phyloP scores from a whole-genome alignment of 2,113 vertebrate genomes.

The Dolichotis patagonum region DNA sequence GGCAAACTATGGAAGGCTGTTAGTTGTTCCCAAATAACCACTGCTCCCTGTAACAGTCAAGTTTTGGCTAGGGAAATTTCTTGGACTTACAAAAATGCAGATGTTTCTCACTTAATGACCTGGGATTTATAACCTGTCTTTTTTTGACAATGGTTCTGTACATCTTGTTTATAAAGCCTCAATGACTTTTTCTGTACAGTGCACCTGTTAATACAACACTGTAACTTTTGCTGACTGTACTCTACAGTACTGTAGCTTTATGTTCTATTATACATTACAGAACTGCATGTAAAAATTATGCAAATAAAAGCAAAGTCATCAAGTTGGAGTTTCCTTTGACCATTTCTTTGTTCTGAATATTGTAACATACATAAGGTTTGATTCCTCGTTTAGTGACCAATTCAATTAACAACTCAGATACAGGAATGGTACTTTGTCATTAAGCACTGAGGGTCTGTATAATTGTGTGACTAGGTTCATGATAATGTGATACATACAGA shows the following conservation, averaged over 20 bases:
- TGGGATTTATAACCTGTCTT: not conserved
- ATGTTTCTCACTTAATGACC: too few relatives aligned
- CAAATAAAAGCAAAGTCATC: not conserved
- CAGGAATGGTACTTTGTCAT: not conserved
- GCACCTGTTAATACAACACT: not conserved
- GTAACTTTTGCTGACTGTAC: not conserved
- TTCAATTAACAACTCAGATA: not conserved
- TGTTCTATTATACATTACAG: not conserved
- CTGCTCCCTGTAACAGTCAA: not conserved
- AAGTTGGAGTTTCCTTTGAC: not conserved
- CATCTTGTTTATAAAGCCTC: not conserved
- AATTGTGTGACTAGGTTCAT: slow-evolving; percentile 4
- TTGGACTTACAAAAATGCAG: not conserved
- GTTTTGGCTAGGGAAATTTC: not conserved
- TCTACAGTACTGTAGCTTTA: not conserved
- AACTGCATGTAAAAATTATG: not conserved
- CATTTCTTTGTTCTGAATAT: not conserved
- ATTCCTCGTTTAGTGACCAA: not conserved
- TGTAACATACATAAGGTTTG: not conserved
- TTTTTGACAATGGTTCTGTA: not conserved
- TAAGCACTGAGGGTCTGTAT: not conserved
- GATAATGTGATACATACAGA: not conserved
- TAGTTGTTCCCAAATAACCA: not conserved
- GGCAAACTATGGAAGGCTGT: not conserved
- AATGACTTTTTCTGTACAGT: not conserved